Evolutionary conservation across 1,140 invertebrate genomes (phyloP), one percentile per base, ranked within the genome.

Genomic region (Drosophila kikkawai): DNA sequence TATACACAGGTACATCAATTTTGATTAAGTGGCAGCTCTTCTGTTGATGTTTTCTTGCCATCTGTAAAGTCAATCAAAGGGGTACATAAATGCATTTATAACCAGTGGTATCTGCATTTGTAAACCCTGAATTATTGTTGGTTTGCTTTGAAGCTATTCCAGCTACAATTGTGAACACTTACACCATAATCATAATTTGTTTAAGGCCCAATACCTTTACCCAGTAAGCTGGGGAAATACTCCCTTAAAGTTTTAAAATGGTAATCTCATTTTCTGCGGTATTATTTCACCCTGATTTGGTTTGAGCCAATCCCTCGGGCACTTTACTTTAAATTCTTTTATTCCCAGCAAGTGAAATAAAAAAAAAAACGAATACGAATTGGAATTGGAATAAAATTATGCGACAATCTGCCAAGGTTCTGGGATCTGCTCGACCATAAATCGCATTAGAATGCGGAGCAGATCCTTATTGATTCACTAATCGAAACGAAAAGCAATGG

Each of bases 381-480:
- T 53, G 37, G 44, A 71, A 19, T 77, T 42, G 67, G 73, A 80
- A 75, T 82, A 76, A 74, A 69, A 83, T 86, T 74, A 77, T 88
- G 83, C 66, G 70, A 53, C 48, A 70, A 63, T 58, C 65, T 56
- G 48, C 26, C 41, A 34, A 50, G 53, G 39, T 53, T 39, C 45
- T 56, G 42, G 47, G 55, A 39, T 75, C 56, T 39, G 53, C 7
- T 34, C 48, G 73, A 67, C 67, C 58, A 65, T 75, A 67, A 90
- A 81, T 88, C 78, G 76, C 75, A 90, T 90, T 90, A 85, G 80
- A 85, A 90, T 90, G 86, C 86, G 41, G 79, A 44, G 70, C 82
- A 85, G 88, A 90, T 91, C 81, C 85, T 90, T 90, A 90, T 90
- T 90, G 81, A 90, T 91, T 90, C 88, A 91, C 83, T 85, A 90